phyloP scores from a whole-genome alignment of 1,140 invertebrate species.

The Formica exsecta region DNA sequence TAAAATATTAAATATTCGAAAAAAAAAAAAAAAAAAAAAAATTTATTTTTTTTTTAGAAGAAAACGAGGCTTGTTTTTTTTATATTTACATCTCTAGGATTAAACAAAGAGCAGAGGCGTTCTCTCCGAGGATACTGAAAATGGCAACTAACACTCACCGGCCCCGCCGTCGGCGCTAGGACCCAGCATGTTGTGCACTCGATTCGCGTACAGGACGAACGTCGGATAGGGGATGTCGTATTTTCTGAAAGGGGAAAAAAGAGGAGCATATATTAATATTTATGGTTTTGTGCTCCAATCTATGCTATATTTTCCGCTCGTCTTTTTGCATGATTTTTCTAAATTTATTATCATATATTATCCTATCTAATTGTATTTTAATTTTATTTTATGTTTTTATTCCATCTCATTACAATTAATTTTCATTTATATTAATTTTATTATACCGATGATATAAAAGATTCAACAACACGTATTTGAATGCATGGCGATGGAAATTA shows the following conservation, averaged over 20 bases:
- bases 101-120: constrained; percentile 60
- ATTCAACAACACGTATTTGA: constrained; percentile 45
- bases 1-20: no score
- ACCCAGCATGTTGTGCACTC: constrained; percentile 97
- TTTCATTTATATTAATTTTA: constrained; percentile 63
- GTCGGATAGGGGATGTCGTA: constrained; percentile 98
- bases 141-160: constrained; percentile 88
- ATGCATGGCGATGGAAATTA: constrained; percentile 54
- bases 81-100: no score
- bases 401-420: constrained; percentile 15
- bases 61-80: no score
- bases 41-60: no score
- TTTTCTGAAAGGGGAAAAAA: constrained; percentile 88
- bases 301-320: background rate
- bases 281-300: background rate
- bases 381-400: constrained; percentile 11
- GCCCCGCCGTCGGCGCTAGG: constrained; percentile 95
- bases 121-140: constrained; percentile 66
- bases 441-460: constrained; percentile 42
- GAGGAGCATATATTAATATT: background rate
- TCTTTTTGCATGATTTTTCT: background rate
- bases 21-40: no score
- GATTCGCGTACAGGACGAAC: constrained; percentile 96
- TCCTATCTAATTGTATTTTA: background rate
- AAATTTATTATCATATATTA: background rate